Percentiles rank a stretch among this genome's conserved stretches.
Conservation (phyloP, 2,888 invertebrate genomes). For the Platycheirus rosarum region DNA sequence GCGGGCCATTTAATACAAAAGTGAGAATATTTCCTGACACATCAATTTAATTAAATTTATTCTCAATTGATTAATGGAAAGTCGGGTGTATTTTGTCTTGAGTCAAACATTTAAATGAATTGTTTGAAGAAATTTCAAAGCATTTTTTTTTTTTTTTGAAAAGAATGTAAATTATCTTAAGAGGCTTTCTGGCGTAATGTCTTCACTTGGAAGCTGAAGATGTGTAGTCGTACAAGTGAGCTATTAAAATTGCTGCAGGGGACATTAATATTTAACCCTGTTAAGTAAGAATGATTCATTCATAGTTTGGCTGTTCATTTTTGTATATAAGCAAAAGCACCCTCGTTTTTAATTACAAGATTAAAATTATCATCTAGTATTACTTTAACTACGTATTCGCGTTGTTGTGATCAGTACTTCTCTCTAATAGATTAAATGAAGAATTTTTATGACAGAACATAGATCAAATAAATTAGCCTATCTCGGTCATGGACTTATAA, state of each 20-base stretch:
- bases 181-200: conserved; percentile 14
- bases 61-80: conserved; percentile 36
- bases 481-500: too few species aligned
- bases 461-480: too few species aligned
- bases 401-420: too few species aligned
- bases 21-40: conserved; percentile 27
- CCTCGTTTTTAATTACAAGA: too few species aligned
- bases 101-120: conserved; percentile 26
- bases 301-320: too few species aligned
- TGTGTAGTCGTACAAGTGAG: background rate
- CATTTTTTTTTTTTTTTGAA: background rate
- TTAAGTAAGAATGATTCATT: too few species aligned
- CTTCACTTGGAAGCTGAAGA: background rate
- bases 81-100: conserved; percentile 13
- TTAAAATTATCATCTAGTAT: too few species aligned
- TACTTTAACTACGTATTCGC: too few species aligned
- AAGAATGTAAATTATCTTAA: conserved; percentile 26
- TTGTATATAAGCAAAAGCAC: too few species aligned
- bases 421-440: too few species aligned
- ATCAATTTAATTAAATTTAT: conserved; percentile 39
- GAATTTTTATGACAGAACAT: too few species aligned
- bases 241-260: conserved; percentile 1
- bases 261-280: too few species aligned
- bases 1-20: background rate
- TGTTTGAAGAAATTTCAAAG: conserved; percentile 18